Conservation (phyloP, 2,797 vertebrate species). For the Morus bassanus region DNA sequence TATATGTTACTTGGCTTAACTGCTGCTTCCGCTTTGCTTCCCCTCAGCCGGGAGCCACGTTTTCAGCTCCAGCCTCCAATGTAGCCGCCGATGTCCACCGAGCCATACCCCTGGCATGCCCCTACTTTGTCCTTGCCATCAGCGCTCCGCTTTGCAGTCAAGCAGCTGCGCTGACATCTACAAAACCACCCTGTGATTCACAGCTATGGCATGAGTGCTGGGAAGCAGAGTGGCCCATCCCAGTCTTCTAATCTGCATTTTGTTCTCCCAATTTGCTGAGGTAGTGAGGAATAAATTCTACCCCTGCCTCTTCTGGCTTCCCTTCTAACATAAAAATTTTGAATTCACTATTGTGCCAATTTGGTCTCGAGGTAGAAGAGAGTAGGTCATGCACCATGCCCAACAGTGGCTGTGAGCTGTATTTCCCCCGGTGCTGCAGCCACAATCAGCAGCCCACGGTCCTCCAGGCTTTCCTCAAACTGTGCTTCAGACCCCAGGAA, state of each 20-base stretch:
- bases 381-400: background rate
- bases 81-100: background rate
- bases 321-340: background rate
- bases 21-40: conserved; percentile 9
- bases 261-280: background rate
- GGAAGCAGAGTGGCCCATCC: background rate
- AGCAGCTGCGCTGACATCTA: background rate
- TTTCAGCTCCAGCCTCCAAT: background rate
- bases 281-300: background rate
- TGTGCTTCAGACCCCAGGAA: background rate
- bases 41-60: background rate
- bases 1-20: conserved; percentile 41
- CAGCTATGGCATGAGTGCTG: accelerated
- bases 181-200: background rate
- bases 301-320: background rate
- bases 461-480: background rate
- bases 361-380: background rate
- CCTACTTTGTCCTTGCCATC: background rate
- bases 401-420: background rate
- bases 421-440: background rate
- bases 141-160: background rate
- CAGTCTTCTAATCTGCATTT: background rate
- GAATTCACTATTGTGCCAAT: background rate
- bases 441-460: accelerated
- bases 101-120: background rate